Evolutionary conservation across 2,113 vertebrate species (phyloP).

Genomic region (Xenopus laevis): DNA sequence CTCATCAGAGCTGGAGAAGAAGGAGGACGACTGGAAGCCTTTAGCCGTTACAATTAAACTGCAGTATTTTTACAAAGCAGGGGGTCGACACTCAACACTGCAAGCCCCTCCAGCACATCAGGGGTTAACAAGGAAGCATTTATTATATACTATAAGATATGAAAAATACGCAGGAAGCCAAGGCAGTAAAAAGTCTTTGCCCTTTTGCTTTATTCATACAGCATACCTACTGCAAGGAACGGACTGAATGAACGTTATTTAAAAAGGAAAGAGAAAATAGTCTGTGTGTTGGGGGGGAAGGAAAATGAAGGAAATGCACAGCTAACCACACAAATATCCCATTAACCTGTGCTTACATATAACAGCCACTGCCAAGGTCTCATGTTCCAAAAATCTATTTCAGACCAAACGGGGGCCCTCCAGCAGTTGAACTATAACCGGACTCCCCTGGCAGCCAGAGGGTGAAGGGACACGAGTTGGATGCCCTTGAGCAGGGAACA

Average conservation of each 20-base stretch:
- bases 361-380: slow-evolving; percentile 52
- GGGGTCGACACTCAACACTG: slow-evolving; percentile 49
- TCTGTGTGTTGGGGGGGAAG: not conserved
- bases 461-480: not conserved
- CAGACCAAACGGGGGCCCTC: slow-evolving; percentile 62
- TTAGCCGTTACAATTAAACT: slow-evolving; percentile 44
- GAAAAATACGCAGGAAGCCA: slow-evolving; percentile 58
- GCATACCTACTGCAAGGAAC: slow-evolving; percentile 49
- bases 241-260: slow-evolving; percentile 56
- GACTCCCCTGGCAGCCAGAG: too few relatives aligned
- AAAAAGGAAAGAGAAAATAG: slow-evolving; percentile 46
- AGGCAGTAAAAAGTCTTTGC: slow-evolving; percentile 53
- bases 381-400: slow-evolving; percentile 62
- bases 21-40: not conserved
- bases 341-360: slow-evolving; percentile 60
- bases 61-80: slow-evolving; percentile 48
- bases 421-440: too few relatives aligned
- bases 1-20: not conserved
- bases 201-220: slow-evolving; percentile 55
- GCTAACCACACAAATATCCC: slow-evolving; percentile 63
- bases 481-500: too few relatives aligned
- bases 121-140: slow-evolving; percentile 45
- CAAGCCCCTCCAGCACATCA: slow-evolving; percentile 31
- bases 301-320: slow-evolving; percentile 55
- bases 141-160: slow-evolving; percentile 55